A percentile compares a stretch with the other conserved stretches of the same genome.
phyloP scores from a whole-genome alignment of 2,888 invertebrate species.

The Drosophila quasianomalipes region DNA sequence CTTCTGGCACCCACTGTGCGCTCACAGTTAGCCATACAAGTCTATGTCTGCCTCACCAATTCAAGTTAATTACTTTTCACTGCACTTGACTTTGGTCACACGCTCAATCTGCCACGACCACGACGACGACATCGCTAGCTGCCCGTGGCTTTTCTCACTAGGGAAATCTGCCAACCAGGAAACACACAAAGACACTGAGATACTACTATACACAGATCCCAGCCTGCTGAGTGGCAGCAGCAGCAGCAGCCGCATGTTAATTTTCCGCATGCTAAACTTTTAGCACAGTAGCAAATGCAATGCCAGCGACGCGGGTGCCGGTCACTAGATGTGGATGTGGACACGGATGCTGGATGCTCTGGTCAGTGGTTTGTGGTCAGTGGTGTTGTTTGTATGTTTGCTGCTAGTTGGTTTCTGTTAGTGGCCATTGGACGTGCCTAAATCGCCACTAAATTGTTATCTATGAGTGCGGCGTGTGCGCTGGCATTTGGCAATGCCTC shows the following conservation, averaged over 20 bases:
- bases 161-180: conserved; percentile 74
- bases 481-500: conserved; percentile 67
- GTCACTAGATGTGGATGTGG: conserved; percentile 34
- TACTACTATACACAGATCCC: conserved; percentile 44
- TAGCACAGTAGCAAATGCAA: conserved; percentile 76
- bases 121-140: conserved; percentile 40
- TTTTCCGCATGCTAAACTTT: conserved; percentile 82
- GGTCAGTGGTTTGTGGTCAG: conserved; percentile 47
- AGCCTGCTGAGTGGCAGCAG: conserved; percentile 61
- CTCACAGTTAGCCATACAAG: conserved; percentile 49
- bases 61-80: conserved; percentile 79
- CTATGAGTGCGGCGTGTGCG: conserved; percentile 80
- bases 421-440: conserved; percentile 73
- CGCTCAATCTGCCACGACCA: conserved; percentile 68
- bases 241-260: conserved; percentile 74
- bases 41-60: conserved; percentile 57
- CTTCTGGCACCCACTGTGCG: conserved; percentile 60
- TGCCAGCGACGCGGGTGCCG: conserved; percentile 67
- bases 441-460: conserved; percentile 80
- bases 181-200: conserved; percentile 64
- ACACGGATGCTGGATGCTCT: conserved; percentile 10
- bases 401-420: conserved; percentile 27
- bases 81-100: conserved; percentile 81
- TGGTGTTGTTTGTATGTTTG: conserved; percentile 45
- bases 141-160: conserved; percentile 79